Base-by-base conservation (phyloP, 2,888 invertebrate species). In the Caenorhabditis uteleia region DNA sequence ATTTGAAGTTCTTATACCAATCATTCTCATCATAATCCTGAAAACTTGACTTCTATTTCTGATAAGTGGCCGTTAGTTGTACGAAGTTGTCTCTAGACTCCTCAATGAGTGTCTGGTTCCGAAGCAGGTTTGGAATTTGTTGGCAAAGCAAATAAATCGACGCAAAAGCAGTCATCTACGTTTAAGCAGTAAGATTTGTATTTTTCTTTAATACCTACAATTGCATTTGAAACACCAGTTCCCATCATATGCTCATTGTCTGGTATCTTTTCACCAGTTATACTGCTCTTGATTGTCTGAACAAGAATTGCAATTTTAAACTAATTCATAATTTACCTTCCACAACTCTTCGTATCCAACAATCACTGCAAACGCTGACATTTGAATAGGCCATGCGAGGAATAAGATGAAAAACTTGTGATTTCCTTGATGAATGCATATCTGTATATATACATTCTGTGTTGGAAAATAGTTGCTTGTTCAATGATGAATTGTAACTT, bases 321-420 rank as follows among this genome's bases (percentile, higher is more conserved):
- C 23, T 6, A 6, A 8, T 2, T 18, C 16, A 25, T 14, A 4
- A 14, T 31, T 36, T 27, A 58, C 54, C 36, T 40, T 50, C 54
- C 54, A 65, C 20, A 65, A 36, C 25, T 58, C 54, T 14, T 20
- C 27, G 34, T 51, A 58, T 6, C 65, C 65, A 33, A 54, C 29
- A 38, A 23, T 54, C 5, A 65, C 49, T 16, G 65, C 51, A 36
- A 64, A 71, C 36, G 66, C 31, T 12, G 65, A 65, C 8, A 71
- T 29, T 26, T 49, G 38, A 10, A 56, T 33, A 1, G 71, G 71
- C 68, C 67, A 68, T 20, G 62, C 34, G 10, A 73, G 54, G 33
- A 64, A 73, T n/a, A 70, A 48, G 8, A 73, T 38, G 46, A 66
- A 73, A 49, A 56, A 66, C 38, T 70, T 70, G 48, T 73, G 68